phyloP scores from a whole-genome alignment of 2,888 invertebrate genomes.

The Nemoura dubitans region DNA sequence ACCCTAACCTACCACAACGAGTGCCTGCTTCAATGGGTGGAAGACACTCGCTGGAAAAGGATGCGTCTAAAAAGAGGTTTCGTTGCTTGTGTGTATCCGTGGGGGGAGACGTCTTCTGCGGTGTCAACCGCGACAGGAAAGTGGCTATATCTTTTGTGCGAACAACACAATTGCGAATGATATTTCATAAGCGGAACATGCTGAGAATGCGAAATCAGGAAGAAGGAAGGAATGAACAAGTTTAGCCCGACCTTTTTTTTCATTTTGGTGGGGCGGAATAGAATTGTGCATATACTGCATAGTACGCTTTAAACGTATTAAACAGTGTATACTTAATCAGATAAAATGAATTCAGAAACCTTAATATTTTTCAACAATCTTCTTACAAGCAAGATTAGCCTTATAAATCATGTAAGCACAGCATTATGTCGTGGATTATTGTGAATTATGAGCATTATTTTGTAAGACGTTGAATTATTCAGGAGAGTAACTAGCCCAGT shows the following conservation, averaged over 20 bases:
- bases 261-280: neutral
- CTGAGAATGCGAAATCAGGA: neutral
- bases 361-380: neutral
- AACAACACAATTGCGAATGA: neutral
- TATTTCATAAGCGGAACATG: constrained; percentile 1
- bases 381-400: neutral
- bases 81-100: neutral
- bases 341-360: constrained; percentile 10
- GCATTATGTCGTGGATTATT: constrained; percentile 17
- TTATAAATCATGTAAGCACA: constrained; percentile 19
- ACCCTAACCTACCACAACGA: constrained; percentile 28
- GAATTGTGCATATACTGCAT: constrained; percentile 8
- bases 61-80: neutral
- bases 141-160: neutral
- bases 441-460: constrained; percentile 30
- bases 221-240: neutral
- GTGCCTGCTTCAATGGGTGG: too few relatives aligned
- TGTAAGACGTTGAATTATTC: constrained; percentile 31
- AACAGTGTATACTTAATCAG: neutral
- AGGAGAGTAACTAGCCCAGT: constrained; percentile 2
- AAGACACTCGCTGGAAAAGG: neutral
- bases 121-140: neutral
- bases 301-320: neutral
- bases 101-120: neutral
- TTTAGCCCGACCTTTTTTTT: neutral